Evolutionary conservation across 2,888 invertebrate genomes (phyloP).

Genomic region (Acheta domesticus): DNA sequence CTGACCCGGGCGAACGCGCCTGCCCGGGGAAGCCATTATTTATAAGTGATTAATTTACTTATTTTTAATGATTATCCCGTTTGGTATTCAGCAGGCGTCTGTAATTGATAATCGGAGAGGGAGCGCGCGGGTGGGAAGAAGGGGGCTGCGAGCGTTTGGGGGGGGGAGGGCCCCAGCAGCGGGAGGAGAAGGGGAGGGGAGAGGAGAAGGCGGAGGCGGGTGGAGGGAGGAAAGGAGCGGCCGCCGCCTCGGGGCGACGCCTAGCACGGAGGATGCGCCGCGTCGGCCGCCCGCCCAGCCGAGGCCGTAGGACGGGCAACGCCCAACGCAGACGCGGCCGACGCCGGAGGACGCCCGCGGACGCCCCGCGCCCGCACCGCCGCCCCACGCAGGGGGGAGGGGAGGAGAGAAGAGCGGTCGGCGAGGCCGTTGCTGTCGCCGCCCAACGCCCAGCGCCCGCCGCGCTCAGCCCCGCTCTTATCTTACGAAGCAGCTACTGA

Average conservation of each 20-base stretch:
- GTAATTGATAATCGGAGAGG: background rate
- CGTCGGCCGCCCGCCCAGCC: background rate
- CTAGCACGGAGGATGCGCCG: background rate
- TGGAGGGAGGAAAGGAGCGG: background rate
- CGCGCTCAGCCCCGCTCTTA: too few species aligned
- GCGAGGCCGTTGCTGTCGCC: background rate
- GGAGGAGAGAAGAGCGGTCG: background rate
- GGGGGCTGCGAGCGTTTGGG: background rate
- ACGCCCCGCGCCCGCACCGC: background rate
- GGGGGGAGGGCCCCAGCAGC: background rate
- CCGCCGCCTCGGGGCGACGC: background rate
- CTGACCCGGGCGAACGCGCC: background rate
- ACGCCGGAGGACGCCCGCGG: background rate
- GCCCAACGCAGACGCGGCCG: background rate
- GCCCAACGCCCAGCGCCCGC: too few species aligned
- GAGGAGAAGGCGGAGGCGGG: background rate
- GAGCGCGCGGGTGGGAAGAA: background rate
- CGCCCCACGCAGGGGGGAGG: background rate
- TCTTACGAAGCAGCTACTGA: too few species aligned
- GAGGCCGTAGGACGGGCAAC: constrained; percentile 1
- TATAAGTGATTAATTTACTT: constrained; percentile 18
- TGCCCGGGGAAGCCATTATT: background rate
- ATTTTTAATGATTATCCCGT: background rate
- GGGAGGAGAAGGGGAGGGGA: background rate
- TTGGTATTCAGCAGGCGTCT: constrained; percentile 7